phyloP scores from a whole-genome alignment of 2,888 invertebrate genomes.

The Drosophila maculinotata region DNA sequence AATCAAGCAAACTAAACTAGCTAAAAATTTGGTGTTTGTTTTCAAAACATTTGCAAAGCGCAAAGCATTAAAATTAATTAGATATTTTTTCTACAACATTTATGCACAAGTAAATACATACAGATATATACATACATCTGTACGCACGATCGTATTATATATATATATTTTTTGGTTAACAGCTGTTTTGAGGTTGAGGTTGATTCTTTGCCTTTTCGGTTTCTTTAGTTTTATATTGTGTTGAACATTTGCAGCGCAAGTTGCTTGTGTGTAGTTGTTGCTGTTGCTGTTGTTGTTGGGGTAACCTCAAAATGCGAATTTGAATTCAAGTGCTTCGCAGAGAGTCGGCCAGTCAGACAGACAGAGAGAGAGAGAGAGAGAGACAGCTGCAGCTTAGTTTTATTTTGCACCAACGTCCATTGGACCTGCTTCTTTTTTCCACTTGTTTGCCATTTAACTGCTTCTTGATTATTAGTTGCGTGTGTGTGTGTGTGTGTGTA shows the following conservation, averaged over 20 bases:
- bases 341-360: not conserved
- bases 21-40: conserved; percentile 17
- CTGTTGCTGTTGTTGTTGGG: conserved; percentile 32
- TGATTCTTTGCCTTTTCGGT: conserved; percentile 64
- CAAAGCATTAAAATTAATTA: conserved; percentile 61
- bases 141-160: conserved; percentile 10
- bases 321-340: conserved; percentile 47
- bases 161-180: conserved; percentile 35
- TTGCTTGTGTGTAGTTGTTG: conserved; percentile 26
- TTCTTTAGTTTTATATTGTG: conserved; percentile 44
- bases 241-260: conserved; percentile 36
- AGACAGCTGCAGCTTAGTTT: conserved; percentile 18
- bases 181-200: conserved; percentile 79
- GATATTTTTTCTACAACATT: conserved; percentile 31
- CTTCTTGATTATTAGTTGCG: conserved; percentile 74
- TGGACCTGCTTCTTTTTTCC: conserved; percentile 59
- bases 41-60: conserved; percentile 61
- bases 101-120: conserved; percentile 9
- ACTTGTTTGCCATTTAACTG: conserved; percentile 76
- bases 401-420: conserved; percentile 42
- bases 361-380: conserved; percentile 5
- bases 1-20: conserved; percentile 10
- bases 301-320: conserved; percentile 71
- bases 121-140: not conserved
- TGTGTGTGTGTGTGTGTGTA: conserved; percentile 27